Conservation (phyloP, 2,888 invertebrate species). For the Micoletzkya japonica region DNA sequence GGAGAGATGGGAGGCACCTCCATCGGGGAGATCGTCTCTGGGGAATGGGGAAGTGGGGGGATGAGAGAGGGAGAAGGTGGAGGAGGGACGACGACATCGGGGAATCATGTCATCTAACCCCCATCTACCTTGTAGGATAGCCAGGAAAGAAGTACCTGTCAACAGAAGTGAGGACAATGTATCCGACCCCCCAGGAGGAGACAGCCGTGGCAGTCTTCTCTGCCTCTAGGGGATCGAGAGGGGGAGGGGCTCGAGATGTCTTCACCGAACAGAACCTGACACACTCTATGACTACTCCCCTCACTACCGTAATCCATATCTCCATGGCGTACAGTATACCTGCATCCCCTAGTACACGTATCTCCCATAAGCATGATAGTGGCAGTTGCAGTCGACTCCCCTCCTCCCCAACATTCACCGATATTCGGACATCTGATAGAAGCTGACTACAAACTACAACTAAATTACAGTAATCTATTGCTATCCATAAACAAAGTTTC, state of each 20-base stretch:
- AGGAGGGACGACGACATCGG: neutral
- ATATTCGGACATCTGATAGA: constrained; percentile 57
- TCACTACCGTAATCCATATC: neutral
- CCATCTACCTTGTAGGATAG: neutral
- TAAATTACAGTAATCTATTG: neutral
- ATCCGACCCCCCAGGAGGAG: constrained; percentile 90
- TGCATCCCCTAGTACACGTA: constrained; percentile 93
- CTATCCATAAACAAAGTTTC: neutral
- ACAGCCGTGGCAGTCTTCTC: constrained; percentile 88
- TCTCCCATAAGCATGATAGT: constrained; percentile 99
- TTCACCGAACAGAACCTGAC: constrained; percentile 94
- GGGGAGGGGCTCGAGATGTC: constrained; percentile 85
- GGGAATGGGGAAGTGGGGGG: neutral
- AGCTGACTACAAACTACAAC: too few relatives aligned
- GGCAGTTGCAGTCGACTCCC: constrained; percentile 83
- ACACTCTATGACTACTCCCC: too few relatives aligned
- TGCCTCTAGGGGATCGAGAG: constrained; percentile 87
- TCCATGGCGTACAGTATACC: constrained; percentile 31
- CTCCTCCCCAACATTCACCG: constrained; percentile 90
- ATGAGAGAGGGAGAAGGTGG: neutral
- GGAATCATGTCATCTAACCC: neutral
- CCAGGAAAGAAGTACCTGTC: constrained; percentile 72
- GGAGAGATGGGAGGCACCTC: constrained; percentile 90
- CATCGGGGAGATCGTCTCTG: constrained; percentile 86
- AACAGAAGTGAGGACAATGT: constrained; percentile 95